phyloP scores from a whole-genome alignment of 2,797 vertebrate species.

The Megaceryle alcyon region DNA sequence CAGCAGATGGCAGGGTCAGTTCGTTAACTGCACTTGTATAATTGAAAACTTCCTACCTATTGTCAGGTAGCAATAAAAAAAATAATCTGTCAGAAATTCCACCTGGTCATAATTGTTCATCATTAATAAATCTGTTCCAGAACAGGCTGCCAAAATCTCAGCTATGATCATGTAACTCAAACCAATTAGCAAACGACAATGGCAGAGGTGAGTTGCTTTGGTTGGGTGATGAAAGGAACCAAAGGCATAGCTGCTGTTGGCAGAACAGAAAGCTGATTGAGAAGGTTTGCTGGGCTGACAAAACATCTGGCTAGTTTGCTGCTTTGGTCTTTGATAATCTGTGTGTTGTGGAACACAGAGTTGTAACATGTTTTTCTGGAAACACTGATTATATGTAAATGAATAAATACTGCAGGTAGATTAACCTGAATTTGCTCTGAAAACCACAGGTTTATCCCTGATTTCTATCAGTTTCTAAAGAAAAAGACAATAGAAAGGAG shows the following conservation, averaged over 20 bases:
- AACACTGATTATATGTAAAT: constrained; percentile 9
- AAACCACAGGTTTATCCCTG: background rate
- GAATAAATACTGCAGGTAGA: background rate
- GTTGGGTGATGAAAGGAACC: background rate
- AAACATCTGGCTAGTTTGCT: background rate
- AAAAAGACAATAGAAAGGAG: background rate
- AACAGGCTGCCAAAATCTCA: constrained; percentile 57
- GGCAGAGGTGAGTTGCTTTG: constrained; percentile 28
- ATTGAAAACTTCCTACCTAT: constrained; percentile 61
- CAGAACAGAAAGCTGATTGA: background rate
- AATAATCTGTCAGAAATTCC: constrained; percentile 63
- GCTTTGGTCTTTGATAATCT: background rate
- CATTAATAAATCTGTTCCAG: constrained; percentile 59
- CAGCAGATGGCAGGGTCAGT: constrained; percentile 75
- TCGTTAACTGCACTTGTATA: constrained; percentile 66
- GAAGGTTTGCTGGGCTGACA: background rate
- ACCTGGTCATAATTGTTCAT: constrained; percentile 72
- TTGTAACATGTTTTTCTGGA: background rate
- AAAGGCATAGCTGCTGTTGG: background rate
- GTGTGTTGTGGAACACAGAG: background rate
- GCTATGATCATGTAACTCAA: constrained; percentile 6
- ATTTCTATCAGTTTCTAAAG: background rate
- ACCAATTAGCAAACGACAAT: constrained; percentile 50
- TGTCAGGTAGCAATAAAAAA: constrained; percentile 56
- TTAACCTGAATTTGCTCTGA: background rate